These are phyloP conservation scores for Poecilia picta DNA, from an alignment of 2,797 vertebrate species.

Conservation along the genomic window DNA sequence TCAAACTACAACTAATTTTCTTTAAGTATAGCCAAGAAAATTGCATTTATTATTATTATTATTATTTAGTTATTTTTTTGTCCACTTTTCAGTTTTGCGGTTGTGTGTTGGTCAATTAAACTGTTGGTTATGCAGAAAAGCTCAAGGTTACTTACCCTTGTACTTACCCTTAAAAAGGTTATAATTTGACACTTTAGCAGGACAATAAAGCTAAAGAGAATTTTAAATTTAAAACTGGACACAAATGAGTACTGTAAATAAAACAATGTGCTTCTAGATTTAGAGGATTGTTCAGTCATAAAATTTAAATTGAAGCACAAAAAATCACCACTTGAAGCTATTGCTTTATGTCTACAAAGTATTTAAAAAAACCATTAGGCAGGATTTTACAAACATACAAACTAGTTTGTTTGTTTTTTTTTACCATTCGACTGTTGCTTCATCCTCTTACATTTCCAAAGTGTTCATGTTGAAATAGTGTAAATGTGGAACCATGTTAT, in stretches of 20 bases:
- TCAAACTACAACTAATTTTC: background rate
- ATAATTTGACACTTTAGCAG: background rate
- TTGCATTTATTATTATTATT: background rate
- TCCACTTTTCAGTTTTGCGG: background rate
- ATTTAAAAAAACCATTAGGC: background rate
- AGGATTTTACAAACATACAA: background rate
- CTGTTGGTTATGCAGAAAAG: background rate
- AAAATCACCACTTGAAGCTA: background rate
- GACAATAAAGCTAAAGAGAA: background rate
- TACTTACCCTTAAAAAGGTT: background rate
- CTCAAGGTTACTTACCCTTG: background rate
- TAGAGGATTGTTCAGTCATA: slow-evolving; percentile 13
- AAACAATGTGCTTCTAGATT: background rate
- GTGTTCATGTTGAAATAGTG: slow-evolving; percentile 36
- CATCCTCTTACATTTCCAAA: slow-evolving; percentile 34
- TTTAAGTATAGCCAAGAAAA: background rate
- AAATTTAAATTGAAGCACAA: background rate
- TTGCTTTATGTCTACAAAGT: background rate
- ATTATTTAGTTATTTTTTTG: background rate
- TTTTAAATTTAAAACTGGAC: background rate
- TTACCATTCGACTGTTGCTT: slow-evolving; percentile 45
- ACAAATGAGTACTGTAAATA: background rate
- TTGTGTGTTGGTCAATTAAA: background rate
- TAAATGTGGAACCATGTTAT: slow-evolving; percentile 32
- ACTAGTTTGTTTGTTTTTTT: background rate